A percentile compares a stretch with the other conserved stretches of the same genome.
phyloP scores from a whole-genome alignment of 2,797 vertebrate species.

The Heterohyrax brucei region DNA sequence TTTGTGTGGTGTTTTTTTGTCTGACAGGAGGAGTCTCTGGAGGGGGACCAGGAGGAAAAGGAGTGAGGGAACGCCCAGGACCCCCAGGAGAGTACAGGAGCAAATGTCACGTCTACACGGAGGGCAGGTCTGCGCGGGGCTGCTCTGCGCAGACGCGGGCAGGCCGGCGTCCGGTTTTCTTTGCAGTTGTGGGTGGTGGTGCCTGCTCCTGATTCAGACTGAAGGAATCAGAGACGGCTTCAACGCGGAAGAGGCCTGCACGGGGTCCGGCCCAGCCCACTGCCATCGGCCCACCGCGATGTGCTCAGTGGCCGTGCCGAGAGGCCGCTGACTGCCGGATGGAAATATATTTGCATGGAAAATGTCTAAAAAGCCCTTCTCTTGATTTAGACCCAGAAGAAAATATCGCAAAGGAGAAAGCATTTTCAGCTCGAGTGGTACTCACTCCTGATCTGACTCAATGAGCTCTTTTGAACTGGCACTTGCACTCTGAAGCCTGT shows the following conservation, averaged over 20 bases:
- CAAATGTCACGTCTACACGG: fast-evolving
- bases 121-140: background rate
- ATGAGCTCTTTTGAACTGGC: constrained; percentile 68
- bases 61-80: too few relatives aligned
- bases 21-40: too few relatives aligned
- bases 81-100: fast-evolving
- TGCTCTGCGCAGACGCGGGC: too few relatives aligned
- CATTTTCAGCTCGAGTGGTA: constrained; percentile 75
- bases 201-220: background rate
- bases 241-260: background rate
- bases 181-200: background rate
- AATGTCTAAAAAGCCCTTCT: constrained; percentile 70
- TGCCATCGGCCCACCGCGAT: background rate
- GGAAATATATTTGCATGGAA: constrained; percentile 3
- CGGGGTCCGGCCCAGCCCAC: background rate
- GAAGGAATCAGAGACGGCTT: background rate
- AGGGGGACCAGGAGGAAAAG: background rate
- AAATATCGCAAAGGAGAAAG: constrained; percentile 63
- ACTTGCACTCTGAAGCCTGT: constrained; percentile 56
- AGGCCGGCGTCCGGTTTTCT: background rate
- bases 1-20: too few relatives aligned
- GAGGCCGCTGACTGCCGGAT: background rate
- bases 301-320: background rate
- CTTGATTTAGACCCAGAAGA: constrained; percentile 71
- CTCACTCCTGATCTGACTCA: constrained; percentile 68